Percentiles rank a stretch among this genome's conserved stretches.
Evolutionary conservation across 2,797 vertebrate genomes (phyloP).

Genomic region (Chanos chanos): DNA sequence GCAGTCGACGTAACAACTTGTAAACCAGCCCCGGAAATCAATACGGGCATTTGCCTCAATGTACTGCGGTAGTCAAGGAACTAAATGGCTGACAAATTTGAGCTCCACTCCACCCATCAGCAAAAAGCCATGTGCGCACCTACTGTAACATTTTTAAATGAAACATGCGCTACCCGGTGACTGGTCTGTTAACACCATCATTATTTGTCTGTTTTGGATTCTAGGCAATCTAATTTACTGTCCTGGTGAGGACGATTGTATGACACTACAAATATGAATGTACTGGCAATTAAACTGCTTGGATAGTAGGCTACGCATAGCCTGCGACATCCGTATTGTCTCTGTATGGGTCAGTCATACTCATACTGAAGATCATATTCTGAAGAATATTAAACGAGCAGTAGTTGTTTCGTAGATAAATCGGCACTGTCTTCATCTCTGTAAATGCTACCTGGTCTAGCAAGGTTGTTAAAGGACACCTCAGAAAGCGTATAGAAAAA

Average conservation of each 20-base stretch:
- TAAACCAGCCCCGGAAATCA: constrained; percentile 8
- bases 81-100: background rate
- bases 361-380: background rate
- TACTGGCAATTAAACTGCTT: too few species aligned
- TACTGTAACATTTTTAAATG: too few species aligned
- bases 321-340: background rate
- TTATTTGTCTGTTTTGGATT: too few species aligned
- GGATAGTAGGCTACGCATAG: too few species aligned
- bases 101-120: background rate
- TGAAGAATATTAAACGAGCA: background rate
- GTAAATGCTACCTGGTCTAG: constrained; percentile 23
- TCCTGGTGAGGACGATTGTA: too few species aligned
- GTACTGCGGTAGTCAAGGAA: constrained; percentile 3
- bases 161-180: too few species aligned
- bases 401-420: too few species aligned
- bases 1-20: too few species aligned
- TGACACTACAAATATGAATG: too few species aligned
- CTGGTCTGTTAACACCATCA: too few species aligned
- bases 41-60: background rate
- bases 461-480: constrained; percentile 63
- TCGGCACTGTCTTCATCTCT: background rate
- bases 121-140: constrained; percentile 9
- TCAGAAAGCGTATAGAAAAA: constrained; percentile 22
- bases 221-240: too few species aligned
- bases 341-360: background rate